Evolutionary conservation across 2,888 invertebrate genomes (phyloP).

Genomic region (Drosophila acutilabella): DNA sequence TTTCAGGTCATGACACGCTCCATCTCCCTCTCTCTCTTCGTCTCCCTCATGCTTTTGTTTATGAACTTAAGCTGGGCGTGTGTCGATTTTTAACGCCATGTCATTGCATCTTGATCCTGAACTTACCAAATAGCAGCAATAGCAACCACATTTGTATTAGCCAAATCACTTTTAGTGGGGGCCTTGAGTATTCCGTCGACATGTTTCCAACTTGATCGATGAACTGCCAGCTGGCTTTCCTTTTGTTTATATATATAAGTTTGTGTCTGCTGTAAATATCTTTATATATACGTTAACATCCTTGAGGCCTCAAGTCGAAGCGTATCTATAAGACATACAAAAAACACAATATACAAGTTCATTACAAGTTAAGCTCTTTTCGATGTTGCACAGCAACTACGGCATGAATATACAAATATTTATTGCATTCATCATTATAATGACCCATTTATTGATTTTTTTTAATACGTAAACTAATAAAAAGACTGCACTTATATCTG

Average conservation of each 20-base stretch:
- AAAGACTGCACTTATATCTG: slow-evolving; percentile 4
- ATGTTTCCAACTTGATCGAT: slow-evolving; percentile 72
- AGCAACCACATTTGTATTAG: slow-evolving; percentile 80
- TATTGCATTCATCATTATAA: slow-evolving; percentile 4
- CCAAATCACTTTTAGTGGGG: slow-evolving; percentile 67
- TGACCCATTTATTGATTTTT: slow-evolving; percentile 15
- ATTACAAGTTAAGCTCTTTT: slow-evolving; percentile 5
- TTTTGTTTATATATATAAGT: slow-evolving; percentile 14
- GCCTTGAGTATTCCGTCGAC: slow-evolving; percentile 77
- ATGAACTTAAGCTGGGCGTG: slow-evolving; percentile 17
- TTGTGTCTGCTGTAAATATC: not conserved
- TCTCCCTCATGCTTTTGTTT: not conserved
- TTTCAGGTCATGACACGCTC: slow-evolving; percentile 37
- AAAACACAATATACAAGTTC: slow-evolving; percentile 1
- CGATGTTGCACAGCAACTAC: not conserved
- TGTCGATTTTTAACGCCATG: slow-evolving; percentile 43
- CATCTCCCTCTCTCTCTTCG: not conserved
- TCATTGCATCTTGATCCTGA: slow-evolving; percentile 59
- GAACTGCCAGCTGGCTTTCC: slow-evolving; percentile 45
- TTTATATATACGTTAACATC: slow-evolving; percentile 26
- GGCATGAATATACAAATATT: slow-evolving; percentile 13
- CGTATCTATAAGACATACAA: slow-evolving; percentile 8
- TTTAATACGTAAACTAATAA: slow-evolving; percentile 4
- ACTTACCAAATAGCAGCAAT: slow-evolving; percentile 82
- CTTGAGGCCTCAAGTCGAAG: slow-evolving; percentile 8